Base-by-base conservation (phyloP, 2,113 vertebrate genomes). In the Hemiscyllium ocellatum region DNA sequence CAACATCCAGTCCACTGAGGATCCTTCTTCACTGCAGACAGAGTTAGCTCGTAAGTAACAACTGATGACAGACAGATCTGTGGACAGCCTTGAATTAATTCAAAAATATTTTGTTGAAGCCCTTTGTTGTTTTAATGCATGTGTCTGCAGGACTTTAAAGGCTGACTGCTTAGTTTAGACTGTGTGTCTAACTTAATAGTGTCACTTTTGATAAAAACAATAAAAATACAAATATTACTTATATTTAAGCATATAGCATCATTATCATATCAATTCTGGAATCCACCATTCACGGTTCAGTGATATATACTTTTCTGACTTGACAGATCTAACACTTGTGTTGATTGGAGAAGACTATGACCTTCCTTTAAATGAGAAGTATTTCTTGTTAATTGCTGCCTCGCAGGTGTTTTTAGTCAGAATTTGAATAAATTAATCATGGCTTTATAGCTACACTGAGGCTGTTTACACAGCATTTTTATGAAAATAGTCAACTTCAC, bases 1-100 rank as follows among this genome's bases (percentile, higher is more conserved):
- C 0, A 98, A 96, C 95, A 96, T 97, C 97, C 98, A 97, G 97
- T 97, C 10, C 0, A 96, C 97, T 95, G 97, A 97, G 96, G 98
- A 96, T 96, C 97, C 97, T 89, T 98, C 97, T 0, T 97, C 98
- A 78, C 80, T 98, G 1, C 97, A 97, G 86, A 96, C 97, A 2
- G 98, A 98, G 89, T 97, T 98, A 96, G 96, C 98, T 96, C 97
- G 98, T 98, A 97, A 97, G 96, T 94, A 47, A 4, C 13, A 68
- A 24, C 3, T n/a, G 42, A 94, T 8, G 83, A 19, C 86, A 1
- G 83, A 22, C 86, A 0, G 47, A 1, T 95, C 37, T 29, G 61
- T 37, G 66, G 68, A 26, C 93, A 52, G 24, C 69, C 12, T 72
- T 95, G 68, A 95, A 19, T 47, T 95, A 37, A 52, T 70, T 95